Evolutionary conservation across 2,888 invertebrate genomes (phyloP).

Genomic region (Scaptodrosophila latifasciaeformis): DNA sequence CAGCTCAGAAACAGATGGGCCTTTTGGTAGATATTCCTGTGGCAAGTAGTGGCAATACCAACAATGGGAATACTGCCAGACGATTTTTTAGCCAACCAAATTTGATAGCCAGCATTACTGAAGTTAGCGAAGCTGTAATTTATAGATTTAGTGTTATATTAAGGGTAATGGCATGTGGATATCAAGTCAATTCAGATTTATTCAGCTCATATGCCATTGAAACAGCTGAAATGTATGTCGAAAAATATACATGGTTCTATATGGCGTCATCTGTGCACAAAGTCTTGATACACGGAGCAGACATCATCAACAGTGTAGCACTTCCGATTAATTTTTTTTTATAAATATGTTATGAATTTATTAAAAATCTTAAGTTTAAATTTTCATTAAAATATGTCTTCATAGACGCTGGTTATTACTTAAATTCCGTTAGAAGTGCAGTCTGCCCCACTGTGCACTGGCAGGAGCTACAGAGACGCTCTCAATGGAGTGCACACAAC

Average conservation of each 20-base stretch:
- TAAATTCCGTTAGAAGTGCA: neutral
- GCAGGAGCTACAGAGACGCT: too few species aligned
- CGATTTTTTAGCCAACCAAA: constrained; percentile 23
- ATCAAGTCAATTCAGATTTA: constrained; percentile 10
- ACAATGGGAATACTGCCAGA: constrained; percentile 26
- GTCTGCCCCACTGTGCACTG: neutral
- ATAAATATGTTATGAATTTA: too few species aligned
- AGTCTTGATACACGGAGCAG: constrained; percentile 7
- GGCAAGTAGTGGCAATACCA: constrained; percentile 20
- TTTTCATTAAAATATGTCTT: too few species aligned
- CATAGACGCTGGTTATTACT: too few species aligned
- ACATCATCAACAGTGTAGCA: constrained; percentile 14
- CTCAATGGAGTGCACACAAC: too few species aligned
- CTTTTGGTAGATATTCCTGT: constrained; percentile 23
- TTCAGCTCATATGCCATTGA: constrained; percentile 14
- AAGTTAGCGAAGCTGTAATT: constrained; percentile 16
- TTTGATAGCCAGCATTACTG: constrained; percentile 20
- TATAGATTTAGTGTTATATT: constrained; percentile 21
- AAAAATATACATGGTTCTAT: constrained; percentile 25
- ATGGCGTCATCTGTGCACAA: constrained; percentile 24
- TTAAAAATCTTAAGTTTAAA: too few species aligned
- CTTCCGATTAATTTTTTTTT: too few species aligned
- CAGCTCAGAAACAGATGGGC: constrained; percentile 1
- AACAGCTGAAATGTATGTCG: constrained; percentile 21
- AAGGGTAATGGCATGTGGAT: constrained; percentile 10